These are phyloP conservation scores for Chrosomus eos DNA, from an alignment of 2,797 vertebrate species.

Conservation along the genomic window DNA sequence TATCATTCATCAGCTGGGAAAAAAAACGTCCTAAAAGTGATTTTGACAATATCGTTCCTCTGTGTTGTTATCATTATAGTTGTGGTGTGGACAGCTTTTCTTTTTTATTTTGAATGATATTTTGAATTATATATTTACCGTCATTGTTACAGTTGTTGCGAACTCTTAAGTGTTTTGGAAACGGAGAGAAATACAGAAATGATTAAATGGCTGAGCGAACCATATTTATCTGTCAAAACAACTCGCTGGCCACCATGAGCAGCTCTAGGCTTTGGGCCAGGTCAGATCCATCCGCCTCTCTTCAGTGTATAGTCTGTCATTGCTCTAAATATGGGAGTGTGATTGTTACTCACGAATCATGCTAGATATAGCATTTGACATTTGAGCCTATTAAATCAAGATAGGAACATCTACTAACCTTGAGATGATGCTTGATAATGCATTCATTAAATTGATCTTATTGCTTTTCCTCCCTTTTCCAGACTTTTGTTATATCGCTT, in stretches of 20 bases:
- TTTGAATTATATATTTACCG: no score
- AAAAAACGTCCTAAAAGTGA: not conserved
- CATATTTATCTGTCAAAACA: conserved; percentile 5
- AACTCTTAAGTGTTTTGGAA: not conserved
- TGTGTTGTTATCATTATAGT: no score
- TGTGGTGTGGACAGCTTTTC: no score
- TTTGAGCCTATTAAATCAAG: conserved; percentile 50
- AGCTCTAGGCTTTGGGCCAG: conserved; percentile 12
- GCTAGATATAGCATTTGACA: conserved; percentile 32
- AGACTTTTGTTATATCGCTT: not conserved
- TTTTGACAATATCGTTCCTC: not conserved
- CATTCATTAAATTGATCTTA: conserved; percentile 50
- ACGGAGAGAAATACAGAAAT: not conserved
- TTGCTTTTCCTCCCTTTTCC: conserved; percentile 8
- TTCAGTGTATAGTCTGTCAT: conserved; percentile 7
- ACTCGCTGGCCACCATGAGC: not conserved
- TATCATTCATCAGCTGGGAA: not conserved
- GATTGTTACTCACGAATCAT: not conserved
- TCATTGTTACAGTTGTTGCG: no score
- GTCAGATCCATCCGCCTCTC: conserved; percentile 28
- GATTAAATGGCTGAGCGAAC: not conserved
- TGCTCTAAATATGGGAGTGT: conserved; percentile 16
- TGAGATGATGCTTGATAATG: conserved; percentile 52
- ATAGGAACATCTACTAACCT: conserved; percentile 33
- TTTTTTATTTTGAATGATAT: no score